phyloP scores from a whole-genome alignment of 2,113 vertebrate genomes.

The Oenanthe oenanthe region DNA sequence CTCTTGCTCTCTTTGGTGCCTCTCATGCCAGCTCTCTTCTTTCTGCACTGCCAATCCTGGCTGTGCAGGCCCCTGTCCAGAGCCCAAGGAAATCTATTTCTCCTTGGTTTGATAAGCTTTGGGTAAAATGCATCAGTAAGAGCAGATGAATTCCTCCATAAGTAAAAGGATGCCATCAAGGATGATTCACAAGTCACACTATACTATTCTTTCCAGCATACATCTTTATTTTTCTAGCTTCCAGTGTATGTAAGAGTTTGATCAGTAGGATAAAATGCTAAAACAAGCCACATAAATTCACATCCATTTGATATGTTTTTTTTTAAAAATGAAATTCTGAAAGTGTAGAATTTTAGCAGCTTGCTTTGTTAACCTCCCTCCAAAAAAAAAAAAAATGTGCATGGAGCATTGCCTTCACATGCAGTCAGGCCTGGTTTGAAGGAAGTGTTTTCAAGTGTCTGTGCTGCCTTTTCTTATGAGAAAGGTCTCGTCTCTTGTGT shows the following conservation, averaged over 20 bases:
- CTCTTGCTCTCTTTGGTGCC: not conserved
- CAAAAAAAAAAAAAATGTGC: not conserved
- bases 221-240: not conserved
- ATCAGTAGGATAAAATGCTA: not conserved
- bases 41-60: not conserved
- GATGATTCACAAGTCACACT: not conserved
- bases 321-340: not conserved
- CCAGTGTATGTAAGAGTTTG: not conserved
- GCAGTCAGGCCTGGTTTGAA: slow-evolving; percentile 6
- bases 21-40: not conserved
- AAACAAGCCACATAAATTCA: not conserved
- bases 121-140: not conserved
- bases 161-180: not conserved
- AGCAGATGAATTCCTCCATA: not conserved
- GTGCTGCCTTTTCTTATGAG: not conserved
- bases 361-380: slow-evolving; percentile 5
- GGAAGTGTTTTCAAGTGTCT: slow-evolving; percentile 7
- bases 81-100: not conserved
- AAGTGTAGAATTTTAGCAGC: not conserved
- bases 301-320: not conserved
- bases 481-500: not conserved
- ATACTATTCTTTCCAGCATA: not conserved
- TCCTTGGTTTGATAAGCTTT: not conserved
- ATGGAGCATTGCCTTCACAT: not conserved
- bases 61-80: not conserved